A percentile compares a stretch with the other conserved stretches of the same genome.
phyloP scores from a whole-genome alignment of 2,888 invertebrate species.

The Eustalomyia histrio region DNA sequence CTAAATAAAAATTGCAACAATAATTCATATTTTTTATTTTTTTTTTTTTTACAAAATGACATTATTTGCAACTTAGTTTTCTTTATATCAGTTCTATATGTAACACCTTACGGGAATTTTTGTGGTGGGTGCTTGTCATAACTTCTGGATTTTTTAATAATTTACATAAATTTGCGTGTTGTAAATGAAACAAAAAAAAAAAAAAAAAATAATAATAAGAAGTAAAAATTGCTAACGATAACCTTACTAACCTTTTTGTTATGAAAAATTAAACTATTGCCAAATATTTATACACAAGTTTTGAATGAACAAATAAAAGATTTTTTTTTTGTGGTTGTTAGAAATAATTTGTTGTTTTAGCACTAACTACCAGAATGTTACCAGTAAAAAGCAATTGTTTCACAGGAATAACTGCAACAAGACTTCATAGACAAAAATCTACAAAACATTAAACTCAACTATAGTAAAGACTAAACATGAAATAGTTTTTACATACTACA shows the following conservation, averaged over 20 bases:
- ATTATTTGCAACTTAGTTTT: background rate
- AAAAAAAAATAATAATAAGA: no score
- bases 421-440: no score
- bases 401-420: no score
- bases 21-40: slow-evolving; percentile 12
- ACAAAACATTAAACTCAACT: no score
- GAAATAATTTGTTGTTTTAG: no score
- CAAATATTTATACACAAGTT: background rate
- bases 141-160: slow-evolving; percentile 44
- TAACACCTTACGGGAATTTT: slow-evolving; percentile 56
- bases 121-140: slow-evolving; percentile 39
- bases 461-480: no score
- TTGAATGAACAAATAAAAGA: no score
- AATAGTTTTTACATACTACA: no score
- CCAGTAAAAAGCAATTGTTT: no score
- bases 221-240: slow-evolving; percentile 45
- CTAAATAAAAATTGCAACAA: slow-evolving; percentile 23
- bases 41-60: background rate
- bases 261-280: slow-evolving; percentile 16
- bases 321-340: no score
- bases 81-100: background rate
- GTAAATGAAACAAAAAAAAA: slow-evolving; percentile 22
- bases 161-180: slow-evolving; percentile 53
- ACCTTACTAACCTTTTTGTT: slow-evolving; percentile 30
- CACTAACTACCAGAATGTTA: no score